These are phyloP conservation scores for Hylaeus anthracinus DNA, from an alignment of 1,140 invertebrate genomes.

Conservation along the genomic window DNA sequence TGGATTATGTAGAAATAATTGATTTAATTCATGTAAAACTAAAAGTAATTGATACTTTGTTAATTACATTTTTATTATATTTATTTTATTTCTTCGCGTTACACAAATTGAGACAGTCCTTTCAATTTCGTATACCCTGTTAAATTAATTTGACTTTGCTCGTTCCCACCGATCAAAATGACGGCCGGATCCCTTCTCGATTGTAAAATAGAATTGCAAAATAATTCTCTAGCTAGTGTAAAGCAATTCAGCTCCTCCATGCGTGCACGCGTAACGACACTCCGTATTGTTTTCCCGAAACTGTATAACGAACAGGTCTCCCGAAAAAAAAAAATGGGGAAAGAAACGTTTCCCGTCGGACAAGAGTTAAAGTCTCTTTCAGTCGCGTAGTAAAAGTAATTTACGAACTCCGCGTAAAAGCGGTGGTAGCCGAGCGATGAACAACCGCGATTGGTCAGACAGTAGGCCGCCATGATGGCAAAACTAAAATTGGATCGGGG, in stretches of 20 bases:
- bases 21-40: too few species aligned
- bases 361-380: conserved; percentile 49
- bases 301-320: background rate
- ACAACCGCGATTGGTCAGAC: conserved; percentile 51
- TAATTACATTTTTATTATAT: too few species aligned
- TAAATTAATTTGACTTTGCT: too few species aligned
- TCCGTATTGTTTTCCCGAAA: background rate
- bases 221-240: too few species aligned
- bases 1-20: too few species aligned
- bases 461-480: conserved; percentile 57
- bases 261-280: background rate
- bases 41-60: too few species aligned
- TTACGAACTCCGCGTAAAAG: conserved; percentile 44
- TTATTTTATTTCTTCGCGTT: too few species aligned
- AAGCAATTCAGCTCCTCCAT: background rate
- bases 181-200: too few species aligned
- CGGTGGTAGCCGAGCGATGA: conserved; percentile 41
- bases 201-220: too few species aligned
- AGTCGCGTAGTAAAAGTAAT: conserved; percentile 57
- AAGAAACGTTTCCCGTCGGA: conserved; percentile 6
- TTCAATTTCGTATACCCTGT: too few species aligned
- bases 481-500: conserved; percentile 73
- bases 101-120: too few species aligned
- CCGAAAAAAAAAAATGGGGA: background rate
- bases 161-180: too few species aligned